Base-by-base conservation (phyloP, 2,797 vertebrate genomes). In the Microchirus variegatus region DNA sequence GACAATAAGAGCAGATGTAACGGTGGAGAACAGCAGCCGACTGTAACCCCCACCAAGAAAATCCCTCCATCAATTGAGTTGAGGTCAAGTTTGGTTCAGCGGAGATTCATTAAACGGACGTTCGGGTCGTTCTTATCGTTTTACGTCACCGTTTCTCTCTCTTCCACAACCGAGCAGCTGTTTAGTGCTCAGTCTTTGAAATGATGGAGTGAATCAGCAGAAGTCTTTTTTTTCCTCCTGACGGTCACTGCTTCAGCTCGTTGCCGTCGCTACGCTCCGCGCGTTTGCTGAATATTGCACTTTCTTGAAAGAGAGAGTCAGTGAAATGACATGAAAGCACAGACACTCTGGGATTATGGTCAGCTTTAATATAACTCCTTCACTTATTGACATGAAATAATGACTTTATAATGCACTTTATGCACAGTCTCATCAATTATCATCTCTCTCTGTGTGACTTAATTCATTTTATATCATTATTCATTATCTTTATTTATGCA, bases 141-240 rank as follows among this genome's bases (percentile, higher is more conserved):
- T 9, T 1, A 18, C 17, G 6, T 5, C 17, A 11, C 17, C 17
- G 6, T 10, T 3, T 14, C 48, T 8, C 12, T n/a, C 43, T 9
- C 41, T 44, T 59, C 59, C 68, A 43, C 63, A 66, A 67, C 58
- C 17, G 57, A 67, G 68, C 77, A 84, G 79, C 71, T 84, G 79
- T 38, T 70, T 63, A 56, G 59, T 60, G 53, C 49, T 78, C 71
- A 46, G 54, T 78, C 75, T 62, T 81, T 57, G 65, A 5, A 51
- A 77, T 73, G 77, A 80, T 78, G 65, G 73, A 85, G 73, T 57
- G 73, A 77, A 87, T 85, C 81, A 67, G 74, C 61, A 63, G 70
- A 74, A n/a, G n/a, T n/a, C n/a, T n/a, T n/a, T n/a, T n/a, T 17
- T 51, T 12, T 3, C 46, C 16, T 51, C 55, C 26, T 35, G 31